Evolutionary conservation across 2,888 invertebrate genomes (phyloP), one percentile per base, ranked within the genome.

Genomic region (Onthophagus sagittarius): DNA sequence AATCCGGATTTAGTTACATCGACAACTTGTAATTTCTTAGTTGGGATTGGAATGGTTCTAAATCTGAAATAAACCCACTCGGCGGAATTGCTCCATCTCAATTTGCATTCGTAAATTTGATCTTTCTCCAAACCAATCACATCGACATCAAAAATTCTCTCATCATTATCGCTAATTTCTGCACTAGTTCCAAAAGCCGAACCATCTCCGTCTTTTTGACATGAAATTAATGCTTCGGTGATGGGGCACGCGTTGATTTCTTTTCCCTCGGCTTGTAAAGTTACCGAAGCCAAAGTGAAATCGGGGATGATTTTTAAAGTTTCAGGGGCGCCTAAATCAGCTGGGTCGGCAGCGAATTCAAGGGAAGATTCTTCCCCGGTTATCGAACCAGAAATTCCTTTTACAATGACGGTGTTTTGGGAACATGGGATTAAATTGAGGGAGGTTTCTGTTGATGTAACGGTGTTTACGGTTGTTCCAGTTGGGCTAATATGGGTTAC

Each of bases 1-100:
- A 74, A 74, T 9, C 72, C 63, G 9, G 11, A 14, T 39, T 71
- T 15, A 23, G 15, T 69, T 6, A 74, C 13, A 7, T 71, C 71
- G 11, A 31, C 39, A n/a, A 72, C 23, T 23, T 23, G 23, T 23
- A 23, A 23, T 63, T 72, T 74, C 14, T 39, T 15, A 7, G 23
- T 23, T 23, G 63, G 67, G 23, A 74, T 23, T 1, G 74, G 69
- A 9, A 72, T 63, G 9, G 74, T 74, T 70, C 74, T 74, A 39
- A 74, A 74, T 7, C 62, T 31, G 9, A 74, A 64, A 23, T 62
- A 39, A n/a, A 72, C 62, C n/a, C 74, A 63, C n/a, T 39, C 14
- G 11, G 69, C 14, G 5, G 74, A 74, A 64, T 70, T 33, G 7
- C 62, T 5, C 70, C 69, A 70, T 63, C 64, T 72, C 15, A 72